Conservation (phyloP, 2,888 invertebrate species). For the Synanthedon myopaeformis region DNA sequence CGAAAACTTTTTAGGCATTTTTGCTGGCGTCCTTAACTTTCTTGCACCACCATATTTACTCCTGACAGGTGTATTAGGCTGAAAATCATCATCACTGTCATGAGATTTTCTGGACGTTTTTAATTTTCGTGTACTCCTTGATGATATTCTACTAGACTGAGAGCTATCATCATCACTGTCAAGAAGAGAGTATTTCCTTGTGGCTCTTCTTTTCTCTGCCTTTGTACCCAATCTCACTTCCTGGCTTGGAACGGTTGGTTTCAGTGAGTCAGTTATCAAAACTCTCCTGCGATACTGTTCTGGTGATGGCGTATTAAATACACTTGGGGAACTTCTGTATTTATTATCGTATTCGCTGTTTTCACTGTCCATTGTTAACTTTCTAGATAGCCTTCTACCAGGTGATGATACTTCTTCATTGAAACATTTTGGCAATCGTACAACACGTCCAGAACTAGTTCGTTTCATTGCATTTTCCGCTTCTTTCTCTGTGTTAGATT, state of each 20-base stretch:
- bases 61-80: slow-evolving; percentile 15
- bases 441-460: slow-evolving; percentile 35
- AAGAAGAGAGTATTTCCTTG: background rate
- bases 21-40: too few relatives aligned
- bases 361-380: slow-evolving; percentile 21
- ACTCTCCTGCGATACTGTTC: too few relatives aligned
- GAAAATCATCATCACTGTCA: slow-evolving; percentile 6
- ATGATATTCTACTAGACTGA: background rate
- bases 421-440: slow-evolving; percentile 30
- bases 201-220: slow-evolving; percentile 6
- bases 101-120: background rate
- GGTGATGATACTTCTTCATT: slow-evolving; percentile 40
- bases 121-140: background rate
- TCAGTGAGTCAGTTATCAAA: too few relatives aligned
- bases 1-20: too few relatives aligned
- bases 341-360: slow-evolving; percentile 37
- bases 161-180: background rate
- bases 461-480: slow-evolving; percentile 24
- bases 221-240: slow-evolving; percentile 4
- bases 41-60: too few relatives aligned
- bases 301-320: too few relatives aligned
- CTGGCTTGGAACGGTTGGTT: too few relatives aligned
- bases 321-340: too few relatives aligned
- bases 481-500: slow-evolving; percentile 10
- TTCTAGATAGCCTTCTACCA: slow-evolving; percentile 37